Conservation (phyloP, 2,113 vertebrate species). For the Ceyx melanurus region DNA sequence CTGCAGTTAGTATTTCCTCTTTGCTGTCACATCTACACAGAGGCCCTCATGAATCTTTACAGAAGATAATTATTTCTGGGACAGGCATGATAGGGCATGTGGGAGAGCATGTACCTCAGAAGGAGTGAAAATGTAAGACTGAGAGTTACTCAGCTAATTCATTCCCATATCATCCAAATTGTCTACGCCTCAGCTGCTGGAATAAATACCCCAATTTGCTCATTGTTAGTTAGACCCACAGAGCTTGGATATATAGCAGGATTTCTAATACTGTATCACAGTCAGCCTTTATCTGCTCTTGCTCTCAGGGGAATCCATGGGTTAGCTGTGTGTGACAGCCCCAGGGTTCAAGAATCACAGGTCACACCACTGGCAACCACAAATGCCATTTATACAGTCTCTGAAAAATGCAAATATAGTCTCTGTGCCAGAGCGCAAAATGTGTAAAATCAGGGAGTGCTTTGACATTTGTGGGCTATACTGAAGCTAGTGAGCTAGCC, state of each 20-base stretch:
- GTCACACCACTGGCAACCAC: neutral
- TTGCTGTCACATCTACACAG: constrained; percentile 44
- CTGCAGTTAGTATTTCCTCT: constrained; percentile 59
- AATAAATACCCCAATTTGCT: neutral
- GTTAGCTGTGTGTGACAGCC: neutral
- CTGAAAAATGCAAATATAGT: neutral
- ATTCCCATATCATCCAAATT: constrained; percentile 51
- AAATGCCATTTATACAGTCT: neutral
- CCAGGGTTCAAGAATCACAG: neutral
- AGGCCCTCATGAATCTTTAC: constrained; percentile 9
- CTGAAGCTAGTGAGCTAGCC: neutral
- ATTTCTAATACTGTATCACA: constrained; percentile 19
- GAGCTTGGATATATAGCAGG: neutral
- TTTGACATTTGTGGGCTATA: neutral
- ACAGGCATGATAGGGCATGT: constrained; percentile 3
- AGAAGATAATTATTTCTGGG: constrained; percentile 68
- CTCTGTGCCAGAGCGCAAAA: neutral
- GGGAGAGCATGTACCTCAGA: neutral
- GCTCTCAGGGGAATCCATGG: neutral
- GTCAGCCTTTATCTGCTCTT: constrained; percentile 2
- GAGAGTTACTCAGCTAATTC: constrained; percentile 45
- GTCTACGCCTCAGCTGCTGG: constrained; percentile 40
- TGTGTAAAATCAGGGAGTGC: neutral
- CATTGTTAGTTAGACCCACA: constrained; percentile 2
- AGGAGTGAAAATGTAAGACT: neutral